Evolutionary conservation across 2,888 invertebrate species (phyloP).

Genomic region (Metallyticus violacea): DNA sequence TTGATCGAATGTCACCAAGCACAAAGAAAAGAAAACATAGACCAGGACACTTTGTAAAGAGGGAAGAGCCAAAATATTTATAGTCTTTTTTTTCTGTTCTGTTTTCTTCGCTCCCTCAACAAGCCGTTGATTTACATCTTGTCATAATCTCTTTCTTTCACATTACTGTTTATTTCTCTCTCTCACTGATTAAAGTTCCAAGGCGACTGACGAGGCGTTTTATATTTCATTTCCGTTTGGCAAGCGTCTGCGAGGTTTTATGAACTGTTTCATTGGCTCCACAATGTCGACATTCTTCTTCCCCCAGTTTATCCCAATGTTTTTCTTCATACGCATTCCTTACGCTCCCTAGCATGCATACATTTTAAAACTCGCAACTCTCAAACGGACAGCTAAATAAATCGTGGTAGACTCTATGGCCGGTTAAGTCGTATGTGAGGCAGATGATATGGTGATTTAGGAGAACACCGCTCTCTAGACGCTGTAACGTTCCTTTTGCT

Average conservation of each 20-base stretch:
- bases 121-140: background rate
- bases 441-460: too few relatives aligned
- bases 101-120: background rate
- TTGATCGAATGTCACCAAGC: background rate
- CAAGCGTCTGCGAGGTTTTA: background rate
- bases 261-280: conserved; percentile 16
- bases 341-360: background rate
- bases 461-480: too few relatives aligned
- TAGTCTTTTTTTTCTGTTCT: background rate
- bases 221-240: conserved; percentile 16
- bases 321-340: background rate
- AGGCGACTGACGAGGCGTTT: background rate
- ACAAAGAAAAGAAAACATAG: background rate
- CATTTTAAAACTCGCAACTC: background rate
- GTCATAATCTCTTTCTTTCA: background rate
- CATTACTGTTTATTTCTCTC: background rate
- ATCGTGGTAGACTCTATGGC: too few relatives aligned
- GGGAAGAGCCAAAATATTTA: background rate
- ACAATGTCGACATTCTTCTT: background rate
- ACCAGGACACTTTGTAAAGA: background rate
- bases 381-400: background rate
- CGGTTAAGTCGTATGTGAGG: too few relatives aligned
- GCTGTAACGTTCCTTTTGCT: too few relatives aligned
- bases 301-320: background rate
- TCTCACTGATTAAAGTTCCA: conserved; percentile 4